These are phyloP conservation scores for Cryptoblepharus egeriae DNA, from an alignment of 2,797 vertebrate species.

Conservation along the genomic window DNA sequence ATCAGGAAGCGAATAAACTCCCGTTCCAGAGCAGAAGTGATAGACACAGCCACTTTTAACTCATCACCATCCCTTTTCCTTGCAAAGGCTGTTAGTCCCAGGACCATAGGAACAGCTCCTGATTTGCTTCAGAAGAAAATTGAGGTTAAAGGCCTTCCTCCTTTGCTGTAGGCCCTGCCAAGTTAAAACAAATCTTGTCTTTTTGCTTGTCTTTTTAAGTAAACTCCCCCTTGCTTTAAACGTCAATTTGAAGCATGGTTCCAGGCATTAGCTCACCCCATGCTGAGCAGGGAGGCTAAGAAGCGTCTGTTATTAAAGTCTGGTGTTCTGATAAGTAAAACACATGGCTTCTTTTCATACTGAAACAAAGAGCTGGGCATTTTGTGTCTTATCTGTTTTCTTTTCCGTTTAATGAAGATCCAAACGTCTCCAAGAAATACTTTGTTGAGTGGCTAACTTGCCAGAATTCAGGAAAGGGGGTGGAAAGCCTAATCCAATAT, in stretches of 20 bases:
- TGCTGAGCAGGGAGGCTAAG: slow-evolving; percentile 22
- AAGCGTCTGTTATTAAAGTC: slow-evolving; percentile 30
- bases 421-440: slow-evolving; percentile 27
- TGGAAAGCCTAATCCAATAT: slow-evolving; percentile 37
- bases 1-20: background rate
- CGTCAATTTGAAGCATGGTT: slow-evolving; percentile 29
- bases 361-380: background rate
- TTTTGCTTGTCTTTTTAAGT: slow-evolving; percentile 8
- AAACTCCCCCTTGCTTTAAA: slow-evolving; percentile 33
- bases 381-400: background rate
- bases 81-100: background rate
- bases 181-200: slow-evolving; percentile 40
- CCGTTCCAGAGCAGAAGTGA: slow-evolving; percentile 10
- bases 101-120: background rate
- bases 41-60: background rate
- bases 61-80: slow-evolving; percentile 17
- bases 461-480: background rate
- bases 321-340: slow-evolving; percentile 25
- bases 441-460: background rate
- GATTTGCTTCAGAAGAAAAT: slow-evolving; percentile 40
- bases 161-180: slow-evolving; percentile 5
- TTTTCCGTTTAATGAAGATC: slow-evolving; percentile 12
- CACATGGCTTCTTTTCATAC: slow-evolving; percentile 28
- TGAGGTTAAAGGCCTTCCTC: slow-evolving; percentile 47
- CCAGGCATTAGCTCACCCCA: slow-evolving; percentile 34